A percentile compares a stretch with the other conserved stretches of the same genome.
phyloP scores from a whole-genome alignment of 2,797 vertebrate genomes.

The Acanthiza pusilla region DNA sequence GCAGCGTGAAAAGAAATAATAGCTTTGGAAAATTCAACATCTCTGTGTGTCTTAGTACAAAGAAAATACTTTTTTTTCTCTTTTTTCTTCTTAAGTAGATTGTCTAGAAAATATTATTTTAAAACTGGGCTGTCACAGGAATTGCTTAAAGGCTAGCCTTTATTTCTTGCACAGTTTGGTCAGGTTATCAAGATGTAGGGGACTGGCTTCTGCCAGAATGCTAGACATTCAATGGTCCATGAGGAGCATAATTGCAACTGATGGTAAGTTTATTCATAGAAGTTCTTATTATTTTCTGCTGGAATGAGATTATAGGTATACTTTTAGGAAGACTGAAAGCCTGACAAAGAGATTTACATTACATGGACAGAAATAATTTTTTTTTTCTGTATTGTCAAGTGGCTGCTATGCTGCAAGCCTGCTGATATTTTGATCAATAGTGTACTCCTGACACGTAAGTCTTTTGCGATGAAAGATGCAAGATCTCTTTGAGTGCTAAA shows the following conservation, averaged over 20 bases:
- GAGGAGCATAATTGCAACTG: not conserved
- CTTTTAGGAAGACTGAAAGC: not conserved
- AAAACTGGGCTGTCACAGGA: not conserved
- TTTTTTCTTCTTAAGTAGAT: not conserved
- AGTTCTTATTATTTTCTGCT: not conserved
- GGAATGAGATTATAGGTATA: not conserved
- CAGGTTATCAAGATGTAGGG: not conserved
- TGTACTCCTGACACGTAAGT: not conserved
- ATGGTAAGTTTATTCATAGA: constrained; percentile 28
- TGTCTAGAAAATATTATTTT: not conserved
- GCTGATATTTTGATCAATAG: constrained; percentile 27
- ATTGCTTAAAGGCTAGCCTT: not conserved
- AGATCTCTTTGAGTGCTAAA: not conserved
- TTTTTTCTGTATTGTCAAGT: not conserved
- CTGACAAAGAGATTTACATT: not conserved
- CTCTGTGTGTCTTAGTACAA: not conserved
- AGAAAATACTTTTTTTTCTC: not conserved
- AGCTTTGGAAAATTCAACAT: not conserved
- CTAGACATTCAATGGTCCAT: not conserved
- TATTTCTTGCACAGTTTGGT: not conserved
- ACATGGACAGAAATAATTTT: not conserved
- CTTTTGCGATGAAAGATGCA: not conserved
- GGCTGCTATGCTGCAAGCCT: not conserved
- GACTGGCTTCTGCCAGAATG: not conserved
- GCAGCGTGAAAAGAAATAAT: not conserved